These are phyloP conservation scores for Poeciliopsis retropinna DNA, from an alignment of 2,113 vertebrate species.

Conservation along the genomic window DNA sequence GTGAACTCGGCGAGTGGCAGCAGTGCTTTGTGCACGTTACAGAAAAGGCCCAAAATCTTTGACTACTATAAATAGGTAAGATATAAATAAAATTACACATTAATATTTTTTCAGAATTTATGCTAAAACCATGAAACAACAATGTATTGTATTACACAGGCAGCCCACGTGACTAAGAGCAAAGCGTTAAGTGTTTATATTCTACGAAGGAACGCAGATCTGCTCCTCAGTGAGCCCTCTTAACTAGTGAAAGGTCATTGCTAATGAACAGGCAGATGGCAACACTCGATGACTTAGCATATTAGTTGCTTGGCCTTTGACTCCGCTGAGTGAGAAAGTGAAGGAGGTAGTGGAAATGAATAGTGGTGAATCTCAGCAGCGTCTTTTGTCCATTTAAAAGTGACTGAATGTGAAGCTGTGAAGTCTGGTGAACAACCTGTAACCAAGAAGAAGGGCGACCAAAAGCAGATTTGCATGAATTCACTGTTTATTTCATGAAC, in stretches of 20 bases:
- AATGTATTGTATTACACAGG: neutral
- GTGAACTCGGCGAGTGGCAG: no score
- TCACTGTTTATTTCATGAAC: neutral
- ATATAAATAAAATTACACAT: no score
- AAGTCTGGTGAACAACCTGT: neutral
- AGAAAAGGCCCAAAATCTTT: no score
- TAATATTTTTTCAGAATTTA: no score
- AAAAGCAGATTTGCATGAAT: neutral
- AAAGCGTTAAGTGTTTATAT: conserved; percentile 24
- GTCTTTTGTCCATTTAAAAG: conserved; percentile 11
- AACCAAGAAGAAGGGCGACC: neutral
- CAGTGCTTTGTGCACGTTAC: no score
- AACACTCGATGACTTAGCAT: conserved; percentile 51
- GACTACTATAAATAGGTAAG: no score
- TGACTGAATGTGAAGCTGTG: neutral
- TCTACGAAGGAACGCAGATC: conserved; percentile 20
- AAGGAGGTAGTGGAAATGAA: conserved; percentile 23
- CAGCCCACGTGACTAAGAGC: conserved; percentile 9
- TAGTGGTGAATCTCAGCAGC: conserved; percentile 1
- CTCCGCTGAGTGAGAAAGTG: conserved; percentile 29
- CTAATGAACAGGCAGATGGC: conserved; percentile 60
- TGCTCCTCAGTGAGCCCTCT: conserved; percentile 39
- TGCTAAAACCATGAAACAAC: no score
- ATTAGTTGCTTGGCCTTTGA: conserved; percentile 55
- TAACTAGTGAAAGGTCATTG: conserved; percentile 36